Evolutionary conservation across 2,113 vertebrate genomes (phyloP).

Genomic region (Tenebrosternarchus preto): DNA sequence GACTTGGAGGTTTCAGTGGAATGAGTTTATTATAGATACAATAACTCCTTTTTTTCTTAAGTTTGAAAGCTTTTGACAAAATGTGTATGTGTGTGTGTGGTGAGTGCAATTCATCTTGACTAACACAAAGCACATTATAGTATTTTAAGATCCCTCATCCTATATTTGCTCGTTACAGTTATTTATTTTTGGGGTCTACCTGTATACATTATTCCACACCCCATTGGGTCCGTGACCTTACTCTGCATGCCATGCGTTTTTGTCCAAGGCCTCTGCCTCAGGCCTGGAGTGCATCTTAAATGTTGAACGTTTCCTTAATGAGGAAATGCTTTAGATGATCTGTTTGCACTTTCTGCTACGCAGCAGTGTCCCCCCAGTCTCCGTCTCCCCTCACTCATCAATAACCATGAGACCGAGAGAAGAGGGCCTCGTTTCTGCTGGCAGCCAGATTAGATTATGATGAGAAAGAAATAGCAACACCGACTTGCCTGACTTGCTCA

Average conservation of each 20-base stretch:
- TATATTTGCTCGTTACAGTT: too few relatives aligned
- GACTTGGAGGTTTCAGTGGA: neutral
- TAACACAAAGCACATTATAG: too few relatives aligned
- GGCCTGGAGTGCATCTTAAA: constrained; percentile 15
- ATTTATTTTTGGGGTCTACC: too few relatives aligned
- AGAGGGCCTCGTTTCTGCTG: neutral
- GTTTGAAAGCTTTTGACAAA: neutral
- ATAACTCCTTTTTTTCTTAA: neutral
- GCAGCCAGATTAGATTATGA: constrained; percentile 9
- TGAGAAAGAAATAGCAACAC: neutral
- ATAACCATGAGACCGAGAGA: neutral
- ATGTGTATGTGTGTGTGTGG: neutral
- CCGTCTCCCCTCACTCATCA: neutral
- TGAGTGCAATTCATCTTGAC: too few relatives aligned
- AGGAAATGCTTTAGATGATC: constrained; percentile 40
- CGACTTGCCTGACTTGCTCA: constrained; percentile 8
- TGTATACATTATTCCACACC: neutral
- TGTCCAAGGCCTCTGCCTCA: neutral
- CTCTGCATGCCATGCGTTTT: too few relatives aligned
- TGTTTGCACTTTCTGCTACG: constrained; percentile 34
- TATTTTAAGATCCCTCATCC: too few relatives aligned
- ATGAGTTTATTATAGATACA: neutral
- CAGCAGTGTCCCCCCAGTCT: constrained; percentile 10
- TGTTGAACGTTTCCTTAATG: constrained; percentile 36
- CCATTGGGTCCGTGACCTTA: neutral